Base-by-base conservation (phyloP, 2,113 vertebrate species). In the Atlantisia rogersi region DNA sequence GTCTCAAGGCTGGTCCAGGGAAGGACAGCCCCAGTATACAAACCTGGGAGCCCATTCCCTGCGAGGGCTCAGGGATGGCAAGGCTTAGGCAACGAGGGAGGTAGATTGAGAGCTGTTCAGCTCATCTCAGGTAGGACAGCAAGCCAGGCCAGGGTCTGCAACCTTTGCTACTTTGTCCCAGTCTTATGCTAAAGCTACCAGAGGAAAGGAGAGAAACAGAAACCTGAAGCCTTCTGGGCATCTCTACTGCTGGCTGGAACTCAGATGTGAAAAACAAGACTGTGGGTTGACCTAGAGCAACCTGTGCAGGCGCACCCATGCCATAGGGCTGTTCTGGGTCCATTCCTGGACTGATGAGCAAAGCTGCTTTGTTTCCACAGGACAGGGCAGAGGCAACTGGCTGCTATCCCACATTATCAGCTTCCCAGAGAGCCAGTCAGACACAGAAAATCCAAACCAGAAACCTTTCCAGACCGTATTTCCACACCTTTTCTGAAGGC, bases 91-190 rank as follows among this genome's bases (percentile, higher is more conserved):
- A 74, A 59, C 0, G 4, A 25, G 3, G 2, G 22, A 26, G 6
- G 31, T 20, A n/a, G 32, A 40, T 5, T 35, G 85, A 82, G 70
- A 80, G 7, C 28, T 14, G 17, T 14, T 53, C 28, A 21, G 17
- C 74, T 74, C 75, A 44, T 32, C 64, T 62, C 50, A 15, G 0
- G 4, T 3, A 31, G 39, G 39, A 59, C 32, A 80, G 40, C 15
- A 35, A 73, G 63, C 1, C 22, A 62, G 24, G 39, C 28, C 0
- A 0, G 32, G 9, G 12, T 7, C 58, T 37, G 65, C 3, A 10
- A 15, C 24, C 32, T 37, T 31, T 60, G 6, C 48, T 9, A 24
- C 42, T 58, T 69, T 6, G 1, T n/a, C 52, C 68, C 58, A 32
- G 22, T 11, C 81, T 37, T 4, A 35, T 4, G 14, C 14, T 11